phyloP scores from a whole-genome alignment of 2,888 invertebrate species.

The Agriopis aurantiaria region DNA sequence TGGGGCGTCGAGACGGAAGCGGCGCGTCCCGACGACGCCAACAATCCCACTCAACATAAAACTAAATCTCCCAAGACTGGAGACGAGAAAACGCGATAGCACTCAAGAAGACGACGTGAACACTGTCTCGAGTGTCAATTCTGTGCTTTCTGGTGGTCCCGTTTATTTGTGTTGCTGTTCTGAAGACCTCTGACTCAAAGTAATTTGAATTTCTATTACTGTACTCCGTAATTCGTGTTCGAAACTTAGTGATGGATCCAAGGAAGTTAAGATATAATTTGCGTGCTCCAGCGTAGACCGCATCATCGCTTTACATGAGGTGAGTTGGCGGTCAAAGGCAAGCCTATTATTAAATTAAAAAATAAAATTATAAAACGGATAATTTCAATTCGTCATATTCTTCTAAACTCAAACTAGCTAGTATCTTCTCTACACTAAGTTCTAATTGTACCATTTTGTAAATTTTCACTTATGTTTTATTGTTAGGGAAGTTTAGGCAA shows the following conservation, averaged over 20 bases:
- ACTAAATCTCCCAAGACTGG: constrained; percentile 70
- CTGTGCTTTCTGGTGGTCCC: constrained; percentile 48
- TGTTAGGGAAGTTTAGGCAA: no score
- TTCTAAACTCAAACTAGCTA: neutral
- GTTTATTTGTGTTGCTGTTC: constrained; percentile 43
- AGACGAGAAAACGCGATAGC: constrained; percentile 67
- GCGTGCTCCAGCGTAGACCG: no score
- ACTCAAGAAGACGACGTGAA: constrained; percentile 64
- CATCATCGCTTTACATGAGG: no score
- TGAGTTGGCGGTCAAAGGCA: no score
- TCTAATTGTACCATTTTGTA: neutral
- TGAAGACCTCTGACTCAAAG: constrained; percentile 34
- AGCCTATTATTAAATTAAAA: no score
- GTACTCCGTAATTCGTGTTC: constrained; percentile 10
- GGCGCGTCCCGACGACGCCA: constrained; percentile 78
- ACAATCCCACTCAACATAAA: constrained; percentile 77
- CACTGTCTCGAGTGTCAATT: constrained; percentile 61
- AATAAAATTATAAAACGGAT: neutral
- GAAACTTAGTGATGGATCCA: neutral
- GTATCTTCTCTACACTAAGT: neutral
- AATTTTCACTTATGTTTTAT: neutral
- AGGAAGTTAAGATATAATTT: neutral
- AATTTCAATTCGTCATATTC: neutral
- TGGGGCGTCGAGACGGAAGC: constrained; percentile 64
- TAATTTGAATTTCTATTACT: constrained; percentile 30